Percentiles rank a stretch among this genome's conserved stretches.
These are phyloP conservation scores for Myripristis jacobus DNA, from an alignment of 2,797 vertebrate species.

Conservation along the genomic window DNA sequence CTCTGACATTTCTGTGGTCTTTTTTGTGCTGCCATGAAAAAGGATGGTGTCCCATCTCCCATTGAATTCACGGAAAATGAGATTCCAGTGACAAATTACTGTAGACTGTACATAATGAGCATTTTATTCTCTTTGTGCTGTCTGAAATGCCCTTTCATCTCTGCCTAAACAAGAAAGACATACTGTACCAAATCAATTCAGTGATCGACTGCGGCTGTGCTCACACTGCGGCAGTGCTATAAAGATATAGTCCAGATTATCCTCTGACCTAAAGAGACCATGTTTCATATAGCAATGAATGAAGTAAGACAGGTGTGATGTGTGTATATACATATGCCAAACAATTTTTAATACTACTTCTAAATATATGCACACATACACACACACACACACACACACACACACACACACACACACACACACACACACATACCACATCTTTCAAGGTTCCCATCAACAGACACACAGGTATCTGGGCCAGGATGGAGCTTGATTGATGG, in stretches of 20 bases:
- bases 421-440: constrained; percentile 1
- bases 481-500: constrained; percentile 61
- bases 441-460: constrained; percentile 41
- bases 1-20: constrained; percentile 75
- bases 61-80: constrained; percentile 67
- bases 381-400: constrained; percentile 2
- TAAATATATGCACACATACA: neutral
- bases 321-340: neutral
- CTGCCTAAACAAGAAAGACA: constrained; percentile 46
- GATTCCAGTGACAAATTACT: constrained; percentile 72
- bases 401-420: constrained; percentile 9
- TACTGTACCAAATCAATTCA: constrained; percentile 21
- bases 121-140: constrained; percentile 60
- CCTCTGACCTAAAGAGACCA: constrained; percentile 2
- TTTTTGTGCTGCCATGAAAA: constrained; percentile 64
- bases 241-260: constrained; percentile 25
- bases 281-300: neutral
- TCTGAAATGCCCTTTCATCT: constrained; percentile 59
- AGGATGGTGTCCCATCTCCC: constrained; percentile 51
- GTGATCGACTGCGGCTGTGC: constrained; percentile 9
- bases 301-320: neutral
- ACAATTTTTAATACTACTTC: too few species aligned
- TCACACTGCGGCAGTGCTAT: constrained; percentile 3
- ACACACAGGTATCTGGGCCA: constrained; percentile 47
- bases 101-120: constrained; percentile 64